Evolutionary conservation across 2,888 invertebrate species (phyloP).

Genomic region (Nymphalis urticae): DNA sequence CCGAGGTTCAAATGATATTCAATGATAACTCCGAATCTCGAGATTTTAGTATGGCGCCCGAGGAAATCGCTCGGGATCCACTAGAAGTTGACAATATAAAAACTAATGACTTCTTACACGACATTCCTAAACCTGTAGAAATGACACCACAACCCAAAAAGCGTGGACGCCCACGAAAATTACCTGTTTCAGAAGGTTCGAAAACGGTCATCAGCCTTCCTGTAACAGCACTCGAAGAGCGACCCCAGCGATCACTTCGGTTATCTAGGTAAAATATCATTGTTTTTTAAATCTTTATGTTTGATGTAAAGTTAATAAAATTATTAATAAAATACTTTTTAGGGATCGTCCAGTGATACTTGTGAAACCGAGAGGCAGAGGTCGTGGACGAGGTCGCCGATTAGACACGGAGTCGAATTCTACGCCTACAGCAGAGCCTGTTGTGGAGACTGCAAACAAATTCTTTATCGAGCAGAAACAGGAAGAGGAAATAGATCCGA

Average conservation of each 20-base stretch:
- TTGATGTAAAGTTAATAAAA: too few relatives aligned
- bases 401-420: slow-evolving; percentile 43
- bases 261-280: slow-evolving; percentile 61
- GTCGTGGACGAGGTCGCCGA: slow-evolving; percentile 65
- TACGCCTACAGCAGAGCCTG: slow-evolving; percentile 44
- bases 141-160: slow-evolving; percentile 74
- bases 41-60: slow-evolving; percentile 59
- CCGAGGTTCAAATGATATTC: slow-evolving; percentile 68
- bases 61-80: slow-evolving; percentile 74
- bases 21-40: slow-evolving; percentile 74
- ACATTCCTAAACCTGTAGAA: slow-evolving; percentile 54
- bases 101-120: slow-evolving; percentile 44
- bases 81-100: slow-evolving; percentile 63
- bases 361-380: slow-evolving; percentile 65
- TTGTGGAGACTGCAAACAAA: slow-evolving; percentile 46
- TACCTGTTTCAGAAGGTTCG: slow-evolving; percentile 64
- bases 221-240: slow-evolving; percentile 70
- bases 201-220: slow-evolving; percentile 58
- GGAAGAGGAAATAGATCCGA: slow-evolving; percentile 63
- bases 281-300: neutral
- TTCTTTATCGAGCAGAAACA: slow-evolving; percentile 45
- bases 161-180: slow-evolving; percentile 74
- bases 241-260: slow-evolving; percentile 73
- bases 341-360: slow-evolving; percentile 70
- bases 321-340: neutral